phyloP scores from a whole-genome alignment of 2,888 invertebrate species.

The Watsonalla cultraria region DNA sequence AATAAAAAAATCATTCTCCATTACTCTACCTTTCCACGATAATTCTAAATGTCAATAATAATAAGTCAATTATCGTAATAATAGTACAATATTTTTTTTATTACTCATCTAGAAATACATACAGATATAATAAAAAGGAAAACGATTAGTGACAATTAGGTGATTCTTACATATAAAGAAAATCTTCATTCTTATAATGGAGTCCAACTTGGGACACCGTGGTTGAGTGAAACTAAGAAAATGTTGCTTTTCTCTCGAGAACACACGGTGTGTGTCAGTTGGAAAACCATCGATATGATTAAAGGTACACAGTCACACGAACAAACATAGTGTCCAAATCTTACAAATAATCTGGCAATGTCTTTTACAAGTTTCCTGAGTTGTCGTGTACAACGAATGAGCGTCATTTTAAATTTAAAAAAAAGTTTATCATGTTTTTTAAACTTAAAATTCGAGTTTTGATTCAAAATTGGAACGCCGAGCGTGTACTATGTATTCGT shows the following conservation, averaged over 20 bases:
- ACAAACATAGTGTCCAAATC: slow-evolving; percentile 58
- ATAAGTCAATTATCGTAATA: slow-evolving; percentile 68
- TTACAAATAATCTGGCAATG: slow-evolving; percentile 63
- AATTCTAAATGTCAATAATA: slow-evolving; percentile 65
- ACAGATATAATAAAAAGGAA: slow-evolving; percentile 59
- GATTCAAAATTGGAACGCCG: neutral
- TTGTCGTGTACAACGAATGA: slow-evolving; percentile 19
- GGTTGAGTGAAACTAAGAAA: neutral
- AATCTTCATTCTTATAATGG: slow-evolving; percentile 23
- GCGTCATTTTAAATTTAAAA: neutral
- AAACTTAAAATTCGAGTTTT: slow-evolving; percentile 34
- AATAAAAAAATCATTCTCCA: slow-evolving; percentile 47
- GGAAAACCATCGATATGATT: slow-evolving; percentile 28
- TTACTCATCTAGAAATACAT: slow-evolving; percentile 70
- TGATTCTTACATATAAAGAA: slow-evolving; percentile 63
- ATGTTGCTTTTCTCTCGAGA: neutral
- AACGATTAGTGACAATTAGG: slow-evolving; percentile 68
- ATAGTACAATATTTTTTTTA: slow-evolving; percentile 69
- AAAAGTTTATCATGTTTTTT: slow-evolving; percentile 10
- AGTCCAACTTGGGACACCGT: slow-evolving; percentile 27
- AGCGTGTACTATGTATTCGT: neutral
- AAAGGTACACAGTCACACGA: slow-evolving; percentile 57
- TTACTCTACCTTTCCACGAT: slow-evolving; percentile 55
- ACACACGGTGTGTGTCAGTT: slow-evolving; percentile 19
- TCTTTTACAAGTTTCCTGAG: slow-evolving; percentile 47